Base-by-base conservation (phyloP, 2,797 vertebrate species). In the Platyrinchus mystaceus region DNA sequence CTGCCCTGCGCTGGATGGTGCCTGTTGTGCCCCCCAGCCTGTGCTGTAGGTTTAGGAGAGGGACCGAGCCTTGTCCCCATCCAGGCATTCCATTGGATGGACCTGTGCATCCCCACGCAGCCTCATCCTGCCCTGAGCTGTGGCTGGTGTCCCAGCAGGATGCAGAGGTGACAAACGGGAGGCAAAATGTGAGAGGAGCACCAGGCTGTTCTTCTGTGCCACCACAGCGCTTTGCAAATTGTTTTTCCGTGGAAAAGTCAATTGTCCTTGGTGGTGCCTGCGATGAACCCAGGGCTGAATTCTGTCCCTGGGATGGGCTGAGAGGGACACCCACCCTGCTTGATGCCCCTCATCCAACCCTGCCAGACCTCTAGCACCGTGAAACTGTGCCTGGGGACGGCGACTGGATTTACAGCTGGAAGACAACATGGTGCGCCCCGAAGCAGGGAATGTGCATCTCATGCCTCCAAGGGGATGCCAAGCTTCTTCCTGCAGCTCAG, bases 1-100 rank as follows among this genome's bases (percentile, higher is more conserved):
- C 56, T 14, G 10, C 13, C 8, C 46, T n/a, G 44, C 0, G 0
- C n/a, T 3, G 2, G 19, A 21, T 0, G 1, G 71, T n/a, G 60
- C 39, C 50, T 0, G 0, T 27, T 17, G 46, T 66, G 27, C 15
- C 14, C 56, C 37, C 6, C n/a, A 50, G 5, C 43, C 50, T 37
- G 37, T 14, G 10, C 50, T 2, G 0, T 2, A 27, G 53, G 12
- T 70, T 63, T 20, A 36, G 52, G 62, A 82, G 34, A 39, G 36
- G 37, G 21, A 52, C 23, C 0, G 4, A 78, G 53, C 49, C 0
- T 0, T 86, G 64, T 1, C 11, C 20, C 17, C n/a, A 52, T 23
- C 41, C 70, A 55, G 37, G 10, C 9, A 6, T 68, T 39, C 44
- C 49, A 18, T 43, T 2, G 6, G 22, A 41, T 22, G 82, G 62